A percentile compares a stretch with the other conserved stretches of the same genome.
Conservation (phyloP, 2,113 vertebrate species). For the Daboia siamensis region DNA sequence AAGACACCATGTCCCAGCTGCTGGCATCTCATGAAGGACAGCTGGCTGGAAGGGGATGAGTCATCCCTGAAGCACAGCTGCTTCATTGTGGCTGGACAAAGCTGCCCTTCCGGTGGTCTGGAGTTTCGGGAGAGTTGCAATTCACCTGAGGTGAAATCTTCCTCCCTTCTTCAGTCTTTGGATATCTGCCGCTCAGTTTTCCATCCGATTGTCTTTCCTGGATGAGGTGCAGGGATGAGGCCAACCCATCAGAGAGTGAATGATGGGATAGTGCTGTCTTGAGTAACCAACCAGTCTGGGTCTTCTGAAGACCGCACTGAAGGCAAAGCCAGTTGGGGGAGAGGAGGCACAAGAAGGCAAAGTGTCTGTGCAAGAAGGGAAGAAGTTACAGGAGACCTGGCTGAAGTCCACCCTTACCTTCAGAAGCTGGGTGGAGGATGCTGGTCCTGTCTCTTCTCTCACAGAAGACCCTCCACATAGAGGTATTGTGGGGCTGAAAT, state of each 20-base stretch:
- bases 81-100: background rate
- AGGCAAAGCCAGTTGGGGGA: background rate
- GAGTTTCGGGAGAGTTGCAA: background rate
- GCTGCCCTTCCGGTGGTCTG: background rate
- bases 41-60: background rate
- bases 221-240: background rate
- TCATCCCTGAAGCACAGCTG: background rate
- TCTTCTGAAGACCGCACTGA: background rate
- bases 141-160: background rate
- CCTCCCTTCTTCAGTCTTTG: background rate
- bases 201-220: too few relatives aligned
- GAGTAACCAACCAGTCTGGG: background rate
- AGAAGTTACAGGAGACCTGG: background rate
- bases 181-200: background rate
- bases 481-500: background rate
- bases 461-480: background rate
- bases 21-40: constrained; percentile 3
- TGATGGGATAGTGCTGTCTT: too few relatives aligned
- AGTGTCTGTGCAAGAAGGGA: background rate
- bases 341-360: background rate
- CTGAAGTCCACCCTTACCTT: background rate
- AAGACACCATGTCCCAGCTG: constrained; percentile 21
- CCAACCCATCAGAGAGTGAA: background rate
- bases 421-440: background rate
- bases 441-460: background rate